Conservation (phyloP, 2,888 invertebrate species). For the Nomada goodeniana region DNA sequence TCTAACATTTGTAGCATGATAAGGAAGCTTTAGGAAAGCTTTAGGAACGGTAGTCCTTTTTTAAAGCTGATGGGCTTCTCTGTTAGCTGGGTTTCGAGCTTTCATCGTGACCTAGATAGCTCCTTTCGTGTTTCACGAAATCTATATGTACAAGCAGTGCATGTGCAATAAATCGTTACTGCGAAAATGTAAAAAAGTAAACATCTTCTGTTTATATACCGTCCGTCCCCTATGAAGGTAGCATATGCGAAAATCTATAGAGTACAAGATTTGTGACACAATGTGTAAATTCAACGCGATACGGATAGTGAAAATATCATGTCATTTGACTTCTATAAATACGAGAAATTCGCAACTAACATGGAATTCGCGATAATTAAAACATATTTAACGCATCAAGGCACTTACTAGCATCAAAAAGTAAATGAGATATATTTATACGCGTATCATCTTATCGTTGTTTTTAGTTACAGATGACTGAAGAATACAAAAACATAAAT, state of each 20-base stretch:
- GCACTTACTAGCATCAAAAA: not conserved
- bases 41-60: slow-evolving; percentile 18
- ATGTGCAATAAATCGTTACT: slow-evolving; percentile 29
- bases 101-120: slow-evolving; percentile 57
- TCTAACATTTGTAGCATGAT: slow-evolving; percentile 27
- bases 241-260: not conserved
- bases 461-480: not conserved
- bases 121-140: slow-evolving; percentile 30
- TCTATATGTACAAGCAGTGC: slow-evolving; percentile 46
- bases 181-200: not conserved
- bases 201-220: not conserved
- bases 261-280: not conserved
- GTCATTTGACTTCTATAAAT: not conserved
- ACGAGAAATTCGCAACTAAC: not conserved
- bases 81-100: slow-evolving; percentile 35
- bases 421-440: slow-evolving; percentile 13
- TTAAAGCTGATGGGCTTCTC: slow-evolving; percentile 18
- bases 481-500: not conserved
- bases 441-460: not conserved
- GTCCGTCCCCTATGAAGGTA: not conserved
- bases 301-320: not conserved
- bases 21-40: not conserved
- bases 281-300: not conserved
- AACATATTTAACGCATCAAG: not conserved
- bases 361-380: slow-evolving; percentile 25